Evolutionary conservation across 2,113 vertebrate species (phyloP).

Genomic region (Pelecanus crispus): DNA sequence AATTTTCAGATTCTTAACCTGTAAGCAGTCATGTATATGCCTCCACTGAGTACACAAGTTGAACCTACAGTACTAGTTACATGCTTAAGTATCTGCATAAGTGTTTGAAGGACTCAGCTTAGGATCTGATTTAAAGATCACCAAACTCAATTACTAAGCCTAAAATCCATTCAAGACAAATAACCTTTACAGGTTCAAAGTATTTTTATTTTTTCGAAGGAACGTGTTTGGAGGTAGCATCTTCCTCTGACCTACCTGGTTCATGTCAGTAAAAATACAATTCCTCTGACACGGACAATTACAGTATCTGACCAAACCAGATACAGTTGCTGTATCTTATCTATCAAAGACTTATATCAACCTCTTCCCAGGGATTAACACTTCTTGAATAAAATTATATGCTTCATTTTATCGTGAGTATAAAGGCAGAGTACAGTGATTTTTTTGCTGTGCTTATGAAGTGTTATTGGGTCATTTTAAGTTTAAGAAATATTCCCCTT

Average conservation of each 20-base stretch:
- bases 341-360: background rate
- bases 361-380: background rate
- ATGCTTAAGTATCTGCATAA: background rate
- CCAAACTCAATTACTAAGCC: background rate
- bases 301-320: background rate
- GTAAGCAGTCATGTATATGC: background rate
- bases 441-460: background rate
- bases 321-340: background rate
- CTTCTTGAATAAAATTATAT: background rate
- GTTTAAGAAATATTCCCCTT: background rate
- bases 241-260: background rate
- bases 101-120: background rate
- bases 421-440: background rate
- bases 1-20: background rate
- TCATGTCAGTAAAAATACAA: background rate
- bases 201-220: background rate
- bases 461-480: background rate
- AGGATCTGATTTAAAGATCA: background rate
- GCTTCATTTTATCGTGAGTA: background rate
- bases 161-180: background rate
- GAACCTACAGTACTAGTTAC: background rate
- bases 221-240: background rate
- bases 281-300: background rate
- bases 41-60: background rate
- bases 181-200: background rate